Conservation (phyloP, 2,113 vertebrate species). For the Barnardius zonarius region DNA sequence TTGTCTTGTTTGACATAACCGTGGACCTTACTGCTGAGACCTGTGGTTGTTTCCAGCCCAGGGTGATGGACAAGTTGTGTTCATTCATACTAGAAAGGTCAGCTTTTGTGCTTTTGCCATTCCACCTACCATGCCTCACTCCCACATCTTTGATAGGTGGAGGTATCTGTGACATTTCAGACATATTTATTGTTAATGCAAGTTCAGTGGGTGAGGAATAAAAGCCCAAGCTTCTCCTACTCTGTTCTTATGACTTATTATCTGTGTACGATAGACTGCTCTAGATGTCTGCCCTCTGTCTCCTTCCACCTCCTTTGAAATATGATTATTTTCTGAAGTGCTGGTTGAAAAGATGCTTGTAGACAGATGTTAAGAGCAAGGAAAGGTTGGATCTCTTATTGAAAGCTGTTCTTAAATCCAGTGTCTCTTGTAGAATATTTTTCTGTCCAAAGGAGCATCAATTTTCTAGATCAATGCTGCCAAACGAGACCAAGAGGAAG, state of each 20-base stretch:
- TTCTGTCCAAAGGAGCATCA: not conserved
- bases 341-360: not conserved
- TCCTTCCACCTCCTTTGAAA: not conserved
- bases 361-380: not conserved
- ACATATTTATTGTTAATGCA: not conserved
- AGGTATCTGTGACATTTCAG: not conserved
- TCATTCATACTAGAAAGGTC: fast-evolving
- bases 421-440: not conserved
- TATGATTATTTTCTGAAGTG: not conserved
- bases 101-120: not conserved
- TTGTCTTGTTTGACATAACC: not conserved
- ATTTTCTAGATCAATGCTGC: not conserved
- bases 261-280: not conserved
- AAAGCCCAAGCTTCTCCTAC: not conserved
- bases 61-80: not conserved
- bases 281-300: not conserved
- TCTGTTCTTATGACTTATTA: not conserved
- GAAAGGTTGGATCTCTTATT: not conserved
- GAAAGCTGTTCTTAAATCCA: not conserved
- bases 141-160: not conserved
- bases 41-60: not conserved
- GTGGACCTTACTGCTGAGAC: not conserved
- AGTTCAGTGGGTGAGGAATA: not conserved
- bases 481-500: fast-evolving
- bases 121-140: not conserved